phyloP scores from a whole-genome alignment of 2,888 invertebrate species.

The Tenthredo notha region DNA sequence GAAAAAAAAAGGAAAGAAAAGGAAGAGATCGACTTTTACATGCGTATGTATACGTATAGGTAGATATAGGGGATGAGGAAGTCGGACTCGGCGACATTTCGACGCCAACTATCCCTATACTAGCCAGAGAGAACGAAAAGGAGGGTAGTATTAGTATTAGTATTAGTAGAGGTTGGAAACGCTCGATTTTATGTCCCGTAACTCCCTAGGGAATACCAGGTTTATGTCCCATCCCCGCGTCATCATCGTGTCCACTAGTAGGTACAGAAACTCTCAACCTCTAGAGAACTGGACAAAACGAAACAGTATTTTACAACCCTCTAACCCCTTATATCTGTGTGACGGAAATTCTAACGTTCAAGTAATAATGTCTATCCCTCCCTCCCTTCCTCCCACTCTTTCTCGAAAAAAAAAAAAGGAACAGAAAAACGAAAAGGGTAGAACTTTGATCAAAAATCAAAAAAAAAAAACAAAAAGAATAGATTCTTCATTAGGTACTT shows the following conservation, averaged over 20 bases:
- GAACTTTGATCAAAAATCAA: too few species aligned
- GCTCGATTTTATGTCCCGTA: constrained; percentile 77
- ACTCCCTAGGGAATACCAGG: constrained; percentile 75
- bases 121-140: neutral
- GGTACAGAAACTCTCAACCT: constrained; percentile 51
- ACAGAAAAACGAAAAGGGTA: too few species aligned
- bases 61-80: constrained; percentile 53
- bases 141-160: neutral
- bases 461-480: too few species aligned
- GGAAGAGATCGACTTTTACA: constrained; percentile 48
- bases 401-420: too few species aligned
- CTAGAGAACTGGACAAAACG: too few species aligned
- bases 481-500: too few species aligned
- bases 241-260: constrained; percentile 67
- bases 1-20: neutral
- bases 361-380: constrained; percentile 63
- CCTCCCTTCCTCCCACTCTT: too few species aligned
- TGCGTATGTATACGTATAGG: neutral
- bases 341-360: neutral
- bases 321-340: too few species aligned
- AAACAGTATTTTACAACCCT: too few species aligned
- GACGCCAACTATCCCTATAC: constrained; percentile 68
- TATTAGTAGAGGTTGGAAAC: constrained; percentile 64
- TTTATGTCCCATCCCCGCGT: constrained; percentile 61
- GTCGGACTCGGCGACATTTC: constrained; percentile 74